A percentile compares a stretch with the other conserved stretches of the same genome.
These are phyloP conservation scores for Nomada goodeniana DNA, from an alignment of 2,888 invertebrate species.

Conservation along the genomic window DNA sequence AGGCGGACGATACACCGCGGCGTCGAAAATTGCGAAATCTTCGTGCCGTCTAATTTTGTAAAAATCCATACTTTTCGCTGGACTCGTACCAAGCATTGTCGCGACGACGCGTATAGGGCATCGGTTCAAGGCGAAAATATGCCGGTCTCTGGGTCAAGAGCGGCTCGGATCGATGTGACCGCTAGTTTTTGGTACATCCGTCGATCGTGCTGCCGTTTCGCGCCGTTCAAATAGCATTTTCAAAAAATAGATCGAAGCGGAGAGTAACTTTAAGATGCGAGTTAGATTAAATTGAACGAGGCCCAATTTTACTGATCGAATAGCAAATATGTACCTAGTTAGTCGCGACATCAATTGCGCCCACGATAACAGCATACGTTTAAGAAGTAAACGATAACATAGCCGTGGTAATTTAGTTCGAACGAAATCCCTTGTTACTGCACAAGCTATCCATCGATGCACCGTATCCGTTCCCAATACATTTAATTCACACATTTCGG, in stretches of 20 bases:
- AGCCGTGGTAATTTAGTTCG: too few species aligned
- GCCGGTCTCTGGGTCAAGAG: slow-evolving; percentile 62
- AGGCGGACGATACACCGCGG: too few species aligned
- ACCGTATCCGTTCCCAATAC: too few species aligned
- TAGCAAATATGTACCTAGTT: too few species aligned
- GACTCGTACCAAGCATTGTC: slow-evolving; percentile 37
- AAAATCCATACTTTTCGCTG: slow-evolving; percentile 6
- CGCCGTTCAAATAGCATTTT: neutral
- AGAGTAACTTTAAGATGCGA: too few species aligned
- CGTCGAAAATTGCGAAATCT: neutral
- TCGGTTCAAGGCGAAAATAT: slow-evolving; percentile 48
- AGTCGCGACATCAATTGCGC: too few species aligned
- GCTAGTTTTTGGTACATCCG: slow-evolving; percentile 9
- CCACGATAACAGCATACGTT: too few species aligned
- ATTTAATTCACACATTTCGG: too few species aligned
- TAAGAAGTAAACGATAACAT: too few species aligned
- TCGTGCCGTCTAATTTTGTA: neutral
- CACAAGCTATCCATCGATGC: too few species aligned
- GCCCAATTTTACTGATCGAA: neutral
- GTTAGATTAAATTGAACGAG: neutral
- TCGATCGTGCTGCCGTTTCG: slow-evolving; percentile 3
- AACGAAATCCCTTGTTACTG: too few species aligned
- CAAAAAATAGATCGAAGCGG: too few species aligned
- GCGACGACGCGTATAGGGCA: slow-evolving; percentile 32
- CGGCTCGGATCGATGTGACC: slow-evolving; percentile 35